phyloP scores from a whole-genome alignment of 1,140 invertebrate genomes.

The Nixonia krombeini region DNA sequence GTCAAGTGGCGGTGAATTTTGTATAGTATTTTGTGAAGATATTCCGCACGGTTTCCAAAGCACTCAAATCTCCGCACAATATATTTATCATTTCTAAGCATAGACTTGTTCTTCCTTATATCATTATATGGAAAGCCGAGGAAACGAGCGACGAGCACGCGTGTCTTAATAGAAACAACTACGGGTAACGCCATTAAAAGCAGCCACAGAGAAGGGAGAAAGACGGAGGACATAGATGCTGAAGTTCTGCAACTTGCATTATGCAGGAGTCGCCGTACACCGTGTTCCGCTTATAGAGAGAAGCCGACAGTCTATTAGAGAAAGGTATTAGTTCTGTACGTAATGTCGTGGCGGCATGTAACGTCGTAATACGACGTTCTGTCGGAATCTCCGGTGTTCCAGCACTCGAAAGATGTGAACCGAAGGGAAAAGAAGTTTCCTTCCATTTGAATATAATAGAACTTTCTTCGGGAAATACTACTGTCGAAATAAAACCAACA shows the following conservation, averaged over 20 bases:
- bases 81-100: background rate
- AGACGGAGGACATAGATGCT: slow-evolving; percentile 34
- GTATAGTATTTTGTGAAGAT: no score
- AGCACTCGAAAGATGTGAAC: background rate
- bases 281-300: slow-evolving; percentile 13
- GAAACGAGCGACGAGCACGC: slow-evolving; percentile 12
- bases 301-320: slow-evolving; percentile 31
- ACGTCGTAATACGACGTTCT: slow-evolving; percentile 32
- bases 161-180: slow-evolving; percentile 31
- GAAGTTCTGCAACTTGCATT: slow-evolving; percentile 32
- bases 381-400: background rate
- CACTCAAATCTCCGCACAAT: background rate
- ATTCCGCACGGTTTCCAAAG: no score
- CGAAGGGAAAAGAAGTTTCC: background rate
- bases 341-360: slow-evolving; percentile 30
- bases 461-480: no score
- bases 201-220: slow-evolving; percentile 24
- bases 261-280: no score
- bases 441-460: background rate
- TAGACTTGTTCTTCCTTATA: background rate
- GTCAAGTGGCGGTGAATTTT: no score
- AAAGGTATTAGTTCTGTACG: slow-evolving; percentile 35
- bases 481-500: no score
- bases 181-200: slow-evolving; percentile 34
- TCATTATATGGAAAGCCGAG: slow-evolving; percentile 11